Base-by-base conservation (phyloP, 2,888 invertebrate genomes). In the Papilio gigon region DNA sequence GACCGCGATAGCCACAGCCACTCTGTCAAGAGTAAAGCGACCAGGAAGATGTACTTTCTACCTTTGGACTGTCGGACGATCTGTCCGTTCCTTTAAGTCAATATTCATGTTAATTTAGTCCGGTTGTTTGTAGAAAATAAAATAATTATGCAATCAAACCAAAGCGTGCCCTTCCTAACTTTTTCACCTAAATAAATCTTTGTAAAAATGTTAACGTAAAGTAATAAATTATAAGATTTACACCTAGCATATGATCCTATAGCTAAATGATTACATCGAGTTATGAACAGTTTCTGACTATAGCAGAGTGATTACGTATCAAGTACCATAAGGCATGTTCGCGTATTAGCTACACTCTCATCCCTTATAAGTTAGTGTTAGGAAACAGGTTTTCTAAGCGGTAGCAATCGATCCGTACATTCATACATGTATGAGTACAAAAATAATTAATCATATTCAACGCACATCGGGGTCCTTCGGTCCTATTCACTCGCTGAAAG, bases 401-500 rank as follows among this genome's bases (percentile, higher is more conserved):
- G 71, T 71, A 71, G 72, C 78, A 80, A 81, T 82, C 76, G 77
- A 76, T 76, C 76, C 75, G 73, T 77, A 50, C 40, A 64, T 64
- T 77, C 77, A 80, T 81, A 84, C 84, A 79, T 81, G 83, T 81
- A 83, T 82, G 84, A 82, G 79, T 82, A 80, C 81, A 79, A 81
- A 30, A 82, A 82, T 87, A 89, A 90, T 89, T 90, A 90, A 91
- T 89, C 76, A 86, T 84, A 92, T 92, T 90, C 91, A 72, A 77
- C 83, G 82, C 91, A 87, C 90, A 91, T 80, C 78, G 73, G 76
- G 75, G 81, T 86, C 83, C 84, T 85, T 82, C 81, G 83, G 80
- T 80, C 83, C 87, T 85, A 85, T 89, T 86, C 87, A 86, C 85
- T 86, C 84, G 81, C 89, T 84, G 89, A 90, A 91, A 90, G 91